These are phyloP conservation scores for Galeopsomyia nigrocyanea DNA, from an alignment of 2,888 invertebrate species.

Conservation along the genomic window DNA sequence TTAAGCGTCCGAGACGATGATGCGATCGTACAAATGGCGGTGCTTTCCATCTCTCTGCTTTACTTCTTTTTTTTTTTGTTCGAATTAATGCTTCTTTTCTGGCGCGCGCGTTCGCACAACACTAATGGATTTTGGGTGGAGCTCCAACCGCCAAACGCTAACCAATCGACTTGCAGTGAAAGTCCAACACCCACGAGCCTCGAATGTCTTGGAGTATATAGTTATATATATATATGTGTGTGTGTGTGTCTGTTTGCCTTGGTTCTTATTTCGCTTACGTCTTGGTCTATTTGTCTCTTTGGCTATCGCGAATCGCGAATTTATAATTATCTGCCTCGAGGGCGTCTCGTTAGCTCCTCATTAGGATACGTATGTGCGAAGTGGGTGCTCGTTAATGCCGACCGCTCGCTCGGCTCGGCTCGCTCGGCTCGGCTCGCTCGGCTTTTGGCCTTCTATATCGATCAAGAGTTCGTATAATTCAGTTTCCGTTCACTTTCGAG, in stretches of 20 bases:
- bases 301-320: constrained; percentile 14
- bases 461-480: too few species aligned
- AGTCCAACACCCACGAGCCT: constrained; percentile 61
- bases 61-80: constrained; percentile 44
- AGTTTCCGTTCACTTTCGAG: background rate
- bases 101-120: constrained; percentile 49
- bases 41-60: constrained; percentile 61
- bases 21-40: constrained; percentile 60
- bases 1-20: constrained; percentile 52
- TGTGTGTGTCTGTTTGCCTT: constrained; percentile 39
- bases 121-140: constrained; percentile 59
- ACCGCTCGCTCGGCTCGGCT: constrained; percentile 1
- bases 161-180: constrained; percentile 66
- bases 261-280: constrained; percentile 24
- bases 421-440: constrained; percentile 5
- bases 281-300: constrained; percentile 39
- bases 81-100: constrained; percentile 64
- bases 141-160: constrained; percentile 53
- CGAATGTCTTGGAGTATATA: constrained; percentile 49
- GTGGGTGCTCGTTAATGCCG: constrained; percentile 14
- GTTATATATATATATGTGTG: background rate
- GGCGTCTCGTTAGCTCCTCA: constrained; percentile 52
- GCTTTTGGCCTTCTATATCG: background rate
- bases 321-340: background rate
- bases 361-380: constrained; percentile 36